Base-by-base conservation (phyloP, 2,888 invertebrate genomes). In the Scotopteryx bipunctaria region DNA sequence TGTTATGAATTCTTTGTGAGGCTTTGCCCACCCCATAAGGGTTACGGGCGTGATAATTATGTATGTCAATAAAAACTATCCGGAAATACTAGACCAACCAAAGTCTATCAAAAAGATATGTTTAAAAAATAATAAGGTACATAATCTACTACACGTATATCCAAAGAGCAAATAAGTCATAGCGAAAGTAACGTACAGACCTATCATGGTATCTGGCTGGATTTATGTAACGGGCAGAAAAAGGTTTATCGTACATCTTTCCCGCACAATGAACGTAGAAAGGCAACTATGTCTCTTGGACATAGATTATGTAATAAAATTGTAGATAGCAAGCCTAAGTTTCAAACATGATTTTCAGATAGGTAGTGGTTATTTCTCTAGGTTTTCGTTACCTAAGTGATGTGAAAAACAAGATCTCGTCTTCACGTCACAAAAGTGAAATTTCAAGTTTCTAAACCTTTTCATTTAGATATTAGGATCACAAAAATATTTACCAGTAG, bases 141-240 rank as follows among this genome's bases (percentile, higher is more conserved):
- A 9, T n/a, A n/a, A n/a, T n/a, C n/a, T n/a, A n/a, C n/a, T n/a
- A n/a, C n/a, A n/a, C 11, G 4, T 8, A 6, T 36, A 13, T 45
- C 27, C 15, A 25, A 46, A 4, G 27, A 11, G 29, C 16, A 23
- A 29, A 36, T 35, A 27, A 48, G n/a, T 41, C 41, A 42, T 17
- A 37, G 14, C 16, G 23, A 36, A 15, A 49, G 31, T 37, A 53
- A 38, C 19, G 15, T 17, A n/a, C n/a, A n/a, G n/a, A n/a, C n/a
- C n/a, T n/a, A 29, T 40, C 15, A 40, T 29, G 36, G 42, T 49
- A 51, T 52, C 37, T 41, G 21, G 27, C 23, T 21, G 29, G 47
- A 61, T 64, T 61, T 61, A 61, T 60, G 43, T 55, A 35, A 48
- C 16, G 54, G 53, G 29, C 48, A 56, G 52, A 54, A 54, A 56